Conservation (phyloP, 2,888 invertebrate species). For the Amphipoea oculea region DNA sequence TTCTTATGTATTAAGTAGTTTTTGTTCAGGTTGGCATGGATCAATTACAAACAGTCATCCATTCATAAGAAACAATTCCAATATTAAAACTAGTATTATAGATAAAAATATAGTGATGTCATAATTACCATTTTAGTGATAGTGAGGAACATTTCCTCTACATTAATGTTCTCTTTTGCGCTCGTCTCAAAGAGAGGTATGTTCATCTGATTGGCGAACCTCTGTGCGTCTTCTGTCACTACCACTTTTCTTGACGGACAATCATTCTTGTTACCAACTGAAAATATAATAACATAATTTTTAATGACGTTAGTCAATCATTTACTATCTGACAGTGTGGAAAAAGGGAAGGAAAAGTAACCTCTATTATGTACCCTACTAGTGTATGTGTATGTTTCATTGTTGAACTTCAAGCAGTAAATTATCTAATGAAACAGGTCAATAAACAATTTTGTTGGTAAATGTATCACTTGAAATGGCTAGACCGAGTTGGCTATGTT, state of each 20-base stretch:
- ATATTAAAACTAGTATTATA: background rate
- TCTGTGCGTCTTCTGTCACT: constrained; percentile 98
- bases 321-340: background rate
- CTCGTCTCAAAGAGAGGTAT: constrained; percentile 99
- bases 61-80: background rate
- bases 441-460: background rate
- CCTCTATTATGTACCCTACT: too few species aligned
- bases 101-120: background rate
- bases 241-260: constrained; percentile 98
- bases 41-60: background rate
- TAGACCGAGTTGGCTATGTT: background rate
- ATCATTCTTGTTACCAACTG: constrained; percentile 99
- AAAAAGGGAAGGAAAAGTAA: background rate
- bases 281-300: constrained; percentile 58
- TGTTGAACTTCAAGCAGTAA: background rate
- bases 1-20: background rate
- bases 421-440: too few species aligned
- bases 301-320: background rate
- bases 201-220: constrained; percentile 99
- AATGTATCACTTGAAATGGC: background rate
- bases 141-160: constrained; percentile 97
- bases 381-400: background rate
- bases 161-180: constrained; percentile 99
- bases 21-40: background rate
- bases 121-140: constrained; percentile 91